Evolutionary conservation across 2,888 invertebrate genomes (phyloP).

Genomic region (Hypomecis atomaria): DNA sequence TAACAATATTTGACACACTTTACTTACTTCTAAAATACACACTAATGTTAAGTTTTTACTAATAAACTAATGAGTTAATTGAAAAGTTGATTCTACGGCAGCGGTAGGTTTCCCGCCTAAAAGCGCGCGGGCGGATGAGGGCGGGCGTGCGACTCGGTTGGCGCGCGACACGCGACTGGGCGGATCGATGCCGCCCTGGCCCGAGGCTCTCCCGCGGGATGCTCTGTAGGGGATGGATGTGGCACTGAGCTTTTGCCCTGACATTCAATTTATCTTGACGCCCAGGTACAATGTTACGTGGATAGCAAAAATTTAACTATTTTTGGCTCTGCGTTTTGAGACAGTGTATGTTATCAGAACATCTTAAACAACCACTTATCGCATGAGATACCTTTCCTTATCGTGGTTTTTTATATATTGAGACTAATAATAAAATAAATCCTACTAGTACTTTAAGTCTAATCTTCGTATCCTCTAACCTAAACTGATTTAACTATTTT

Average conservation of each 20-base stretch:
- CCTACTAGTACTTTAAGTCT: no score
- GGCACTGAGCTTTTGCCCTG: slow-evolving; percentile 32
- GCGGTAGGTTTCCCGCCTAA: slow-evolving; percentile 72
- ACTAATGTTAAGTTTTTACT: background rate
- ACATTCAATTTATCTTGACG: slow-evolving; percentile 24
- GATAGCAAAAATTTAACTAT: background rate
- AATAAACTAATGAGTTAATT: background rate
- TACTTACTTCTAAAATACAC: background rate
- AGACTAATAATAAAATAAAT: no score
- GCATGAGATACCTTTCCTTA: no score
- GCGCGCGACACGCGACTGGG: slow-evolving; percentile 73
- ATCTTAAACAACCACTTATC: no score
- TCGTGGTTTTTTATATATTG: no score
- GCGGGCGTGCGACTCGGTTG: slow-evolving; percentile 62
- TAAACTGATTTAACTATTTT: no score
- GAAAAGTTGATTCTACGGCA: slow-evolving; percentile 38
- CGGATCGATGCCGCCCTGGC: slow-evolving; percentile 67
- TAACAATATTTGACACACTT: slow-evolving; percentile 1
- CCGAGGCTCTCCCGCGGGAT: slow-evolving; percentile 75
- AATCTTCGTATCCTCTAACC: no score
- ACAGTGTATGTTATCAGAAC: background rate
- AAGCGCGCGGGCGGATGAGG: slow-evolving; percentile 64
- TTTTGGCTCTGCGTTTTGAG: background rate
- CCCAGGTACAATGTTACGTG: slow-evolving; percentile 6
- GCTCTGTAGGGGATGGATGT: slow-evolving; percentile 63